Evolutionary conservation across 2,888 invertebrate genomes (phyloP).

Genomic region (Eutolmus rufibarbis): DNA sequence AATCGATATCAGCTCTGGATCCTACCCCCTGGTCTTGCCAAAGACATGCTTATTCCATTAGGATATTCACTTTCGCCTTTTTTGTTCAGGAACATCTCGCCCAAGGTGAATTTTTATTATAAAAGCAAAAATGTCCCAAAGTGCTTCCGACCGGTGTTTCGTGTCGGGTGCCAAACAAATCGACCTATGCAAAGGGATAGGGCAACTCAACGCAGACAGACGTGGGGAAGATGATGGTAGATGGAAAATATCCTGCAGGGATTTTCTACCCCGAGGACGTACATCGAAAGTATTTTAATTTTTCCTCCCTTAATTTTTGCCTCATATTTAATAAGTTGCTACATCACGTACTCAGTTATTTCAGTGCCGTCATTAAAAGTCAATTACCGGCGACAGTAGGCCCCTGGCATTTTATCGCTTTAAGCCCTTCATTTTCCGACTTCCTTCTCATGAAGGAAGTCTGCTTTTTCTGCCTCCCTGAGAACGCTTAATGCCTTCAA

Average conservation of each 20-base stretch:
- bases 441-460: not conserved
- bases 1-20: not conserved
- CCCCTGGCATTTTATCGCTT: not conserved
- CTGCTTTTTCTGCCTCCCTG: not conserved
- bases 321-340: not conserved
- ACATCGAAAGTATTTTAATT: not conserved
- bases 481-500: not conserved
- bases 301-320: not conserved
- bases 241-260: not conserved
- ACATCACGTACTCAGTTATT: not conserved
- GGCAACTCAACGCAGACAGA: not conserved
- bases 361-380: not conserved
- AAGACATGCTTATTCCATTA: not conserved
- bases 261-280: not conserved
- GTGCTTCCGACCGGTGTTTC: not conserved
- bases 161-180: not conserved
- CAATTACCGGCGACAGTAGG: not conserved
- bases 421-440: not conserved
- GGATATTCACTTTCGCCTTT: not conserved
- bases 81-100: not conserved
- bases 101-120: not conserved
- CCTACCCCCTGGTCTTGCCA: not conserved
- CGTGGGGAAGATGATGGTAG: not conserved
- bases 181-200: not conserved
- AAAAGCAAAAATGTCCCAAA: not conserved